phyloP scores from a whole-genome alignment of 2,888 invertebrate genomes.

The Gibbula magus region DNA sequence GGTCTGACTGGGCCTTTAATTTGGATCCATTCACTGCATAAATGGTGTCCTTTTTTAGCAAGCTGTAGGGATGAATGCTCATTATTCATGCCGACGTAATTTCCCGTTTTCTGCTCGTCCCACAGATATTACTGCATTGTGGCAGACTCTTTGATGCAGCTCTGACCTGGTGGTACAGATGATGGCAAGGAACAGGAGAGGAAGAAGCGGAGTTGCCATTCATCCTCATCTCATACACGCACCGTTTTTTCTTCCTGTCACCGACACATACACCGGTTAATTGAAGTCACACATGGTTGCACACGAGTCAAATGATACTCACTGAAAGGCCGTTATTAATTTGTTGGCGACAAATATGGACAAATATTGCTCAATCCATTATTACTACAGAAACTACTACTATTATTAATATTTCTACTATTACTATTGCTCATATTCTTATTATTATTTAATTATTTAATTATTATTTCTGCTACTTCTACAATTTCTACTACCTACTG shows the following conservation, averaged over 20 bases:
- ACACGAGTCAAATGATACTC: too few relatives aligned
- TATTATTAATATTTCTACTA: not conserved
- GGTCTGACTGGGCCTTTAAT: not conserved
- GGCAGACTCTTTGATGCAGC: not conserved
- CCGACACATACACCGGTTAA: too few relatives aligned
- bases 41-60: constrained; percentile 6
- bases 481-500: not conserved
- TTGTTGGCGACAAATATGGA: too few relatives aligned
- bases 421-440: too few relatives aligned
- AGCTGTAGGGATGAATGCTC: not conserved
- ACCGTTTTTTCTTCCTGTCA: too few relatives aligned
- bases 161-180: not conserved
- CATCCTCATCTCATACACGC: too few relatives aligned
- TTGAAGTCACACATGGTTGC: too few relatives aligned
- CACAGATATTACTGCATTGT: not conserved
- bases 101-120: constrained; percentile 1
- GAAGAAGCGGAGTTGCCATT: too few relatives aligned
- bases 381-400: not conserved
- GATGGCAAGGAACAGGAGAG: too few relatives aligned
- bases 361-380: too few relatives aligned
- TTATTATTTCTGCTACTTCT: not conserved
- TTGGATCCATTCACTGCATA: not conserved
- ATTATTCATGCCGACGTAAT: constrained; percentile 8
- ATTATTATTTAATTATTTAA: too few relatives aligned
- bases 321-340: too few relatives aligned